Evolutionary conservation across 2,888 invertebrate genomes (phyloP), one percentile per base, ranked within the genome.

Genomic region (Linhomoeus sp.): DNA sequence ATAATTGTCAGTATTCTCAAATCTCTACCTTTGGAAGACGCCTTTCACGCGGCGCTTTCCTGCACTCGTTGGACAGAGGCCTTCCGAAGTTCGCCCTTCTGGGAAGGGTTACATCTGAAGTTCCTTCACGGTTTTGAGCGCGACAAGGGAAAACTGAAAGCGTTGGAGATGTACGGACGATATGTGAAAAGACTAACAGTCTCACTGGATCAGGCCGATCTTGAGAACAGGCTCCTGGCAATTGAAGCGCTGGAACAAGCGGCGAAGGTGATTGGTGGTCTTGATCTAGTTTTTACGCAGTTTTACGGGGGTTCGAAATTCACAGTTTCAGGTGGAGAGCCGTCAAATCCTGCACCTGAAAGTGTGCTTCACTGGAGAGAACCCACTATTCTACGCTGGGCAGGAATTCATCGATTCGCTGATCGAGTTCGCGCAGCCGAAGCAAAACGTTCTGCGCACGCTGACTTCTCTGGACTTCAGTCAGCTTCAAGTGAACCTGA

Each of bases 381-480:
- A 66, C 48, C 66, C 66, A 7, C 50, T 61, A 17, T 64, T 66
- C 49, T 66, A 66, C 52, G 61, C 60, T 35, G 66, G 66, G 2
- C 50, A 52, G 23, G 66, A 66, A 50, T 66, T 65, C 50, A 46
- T 61, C 9, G 52, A 53, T n/a, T 53, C 54, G 20, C 52, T 66
- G 7, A 51, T 46, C n/a, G 47, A 45, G 9, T 54, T 65, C 19
- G 48, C 42, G 3, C 37, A 45, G 14, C 22, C 45, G 3, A 25
- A 39, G 15, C 19, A 15, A n/a, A 46, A 17, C 17, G 22, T 40
- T 1, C 23, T 38, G 17, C 9, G 23, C 1, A 29, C 45, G 15
- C 38, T 42, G 3, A 33, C 49, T 14, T 49, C 53, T 7, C 55
- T 65, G 2, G 63, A 66, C 49, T 49, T 66, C 19, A 57, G 61